phyloP scores from a whole-genome alignment of 2,888 invertebrate genomes.

The Beris chalybata region DNA sequence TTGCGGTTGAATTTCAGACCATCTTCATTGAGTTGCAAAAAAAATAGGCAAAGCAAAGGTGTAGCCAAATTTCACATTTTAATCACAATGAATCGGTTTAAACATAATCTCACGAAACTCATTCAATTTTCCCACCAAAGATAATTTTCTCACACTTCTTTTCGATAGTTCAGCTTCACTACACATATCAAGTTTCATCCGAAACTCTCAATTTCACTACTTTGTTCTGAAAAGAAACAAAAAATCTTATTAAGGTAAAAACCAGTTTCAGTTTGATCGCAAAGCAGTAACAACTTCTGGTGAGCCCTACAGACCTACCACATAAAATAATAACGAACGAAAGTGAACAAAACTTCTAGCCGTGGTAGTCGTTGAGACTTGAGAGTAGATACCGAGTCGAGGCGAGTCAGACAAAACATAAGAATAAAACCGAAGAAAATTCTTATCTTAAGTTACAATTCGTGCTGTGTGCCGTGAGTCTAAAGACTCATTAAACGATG shows the following conservation, averaged over 20 bases:
- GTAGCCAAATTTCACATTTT: too few relatives aligned
- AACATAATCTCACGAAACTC: neutral
- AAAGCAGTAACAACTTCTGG: conserved; percentile 12
- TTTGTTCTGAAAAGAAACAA: conserved; percentile 8
- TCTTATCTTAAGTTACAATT: conserved; percentile 24
- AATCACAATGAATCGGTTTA: neutral
- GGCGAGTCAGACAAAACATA: conserved; percentile 22
- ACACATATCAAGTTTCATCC: neutral
- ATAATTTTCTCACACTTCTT: neutral
- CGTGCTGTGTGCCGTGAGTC: conserved; percentile 28
- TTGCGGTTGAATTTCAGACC: too few relatives aligned
- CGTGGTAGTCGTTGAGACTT: conserved; percentile 7
- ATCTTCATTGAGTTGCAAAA: too few relatives aligned
- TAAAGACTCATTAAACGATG: conserved; percentile 26
- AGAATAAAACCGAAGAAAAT: conserved; percentile 26
- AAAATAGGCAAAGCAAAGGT: too few relatives aligned
- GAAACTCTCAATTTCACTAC: conserved; percentile 26
- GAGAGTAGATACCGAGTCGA: neutral
- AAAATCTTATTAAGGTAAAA: conserved; percentile 18
- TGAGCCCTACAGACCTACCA: conserved; percentile 31
- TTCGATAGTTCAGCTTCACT: neutral
- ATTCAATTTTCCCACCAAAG: conserved; percentile 5
- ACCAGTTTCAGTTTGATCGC: conserved; percentile 24
- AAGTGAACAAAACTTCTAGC: conserved; percentile 21
- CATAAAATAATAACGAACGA: conserved; percentile 28